A percentile compares a stretch with the other conserved stretches of the same genome.
Conservation (phyloP, 2,113 vertebrate genomes). For the Stercorarius parasiticus region DNA sequence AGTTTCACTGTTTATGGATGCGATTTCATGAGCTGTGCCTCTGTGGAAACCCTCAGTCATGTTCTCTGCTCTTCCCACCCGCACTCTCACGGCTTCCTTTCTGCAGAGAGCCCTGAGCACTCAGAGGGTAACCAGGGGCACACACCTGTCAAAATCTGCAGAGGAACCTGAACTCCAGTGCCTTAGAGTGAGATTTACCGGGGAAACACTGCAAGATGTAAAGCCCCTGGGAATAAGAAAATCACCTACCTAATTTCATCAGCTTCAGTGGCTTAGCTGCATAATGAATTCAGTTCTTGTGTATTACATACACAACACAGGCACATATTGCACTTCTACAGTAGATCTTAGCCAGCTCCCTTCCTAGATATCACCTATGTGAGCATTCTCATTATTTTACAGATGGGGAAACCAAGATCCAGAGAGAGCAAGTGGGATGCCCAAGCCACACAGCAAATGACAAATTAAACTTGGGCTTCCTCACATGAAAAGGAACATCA, state of each 20-base stretch:
- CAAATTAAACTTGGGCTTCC: not conserved
- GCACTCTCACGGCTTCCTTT: not conserved
- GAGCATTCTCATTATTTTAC: not conserved
- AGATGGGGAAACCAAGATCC: not conserved
- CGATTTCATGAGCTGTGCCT: not conserved
- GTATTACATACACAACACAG: not conserved
- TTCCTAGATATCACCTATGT: not conserved
- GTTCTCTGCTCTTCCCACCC: not conserved
- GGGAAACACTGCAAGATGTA: not conserved
- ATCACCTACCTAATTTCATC: not conserved
- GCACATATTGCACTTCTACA: accelerated
- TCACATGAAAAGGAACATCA: not conserved
- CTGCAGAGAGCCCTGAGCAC: accelerated
- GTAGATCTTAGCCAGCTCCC: not conserved
- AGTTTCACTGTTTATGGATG: not conserved
- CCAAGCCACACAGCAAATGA: not conserved
- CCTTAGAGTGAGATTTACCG: not conserved
- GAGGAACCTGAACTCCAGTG: not conserved
- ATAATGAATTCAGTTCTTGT: accelerated
- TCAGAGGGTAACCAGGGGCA: not conserved
- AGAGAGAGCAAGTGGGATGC: not conserved
- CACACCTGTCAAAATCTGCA: not conserved
- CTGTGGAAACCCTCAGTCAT: not conserved
- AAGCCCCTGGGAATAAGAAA: not conserved
- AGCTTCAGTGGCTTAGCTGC: not conserved